Conservation (phyloP, 1,140 invertebrate species). For the Latrodectus geometricus region DNA sequence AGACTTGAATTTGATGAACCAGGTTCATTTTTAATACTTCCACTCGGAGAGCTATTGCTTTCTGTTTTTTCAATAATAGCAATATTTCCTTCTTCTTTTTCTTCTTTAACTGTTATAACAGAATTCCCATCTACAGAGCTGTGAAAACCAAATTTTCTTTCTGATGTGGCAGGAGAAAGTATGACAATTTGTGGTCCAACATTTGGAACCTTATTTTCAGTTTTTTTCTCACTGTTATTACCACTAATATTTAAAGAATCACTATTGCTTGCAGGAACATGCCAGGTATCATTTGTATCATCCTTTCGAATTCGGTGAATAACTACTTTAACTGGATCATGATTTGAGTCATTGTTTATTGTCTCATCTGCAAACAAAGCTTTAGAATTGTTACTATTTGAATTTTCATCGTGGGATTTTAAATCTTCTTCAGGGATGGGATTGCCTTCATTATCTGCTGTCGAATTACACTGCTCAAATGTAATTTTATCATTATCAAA, state of each 20-base stretch:
- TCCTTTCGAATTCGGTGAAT: constrained; percentile 52
- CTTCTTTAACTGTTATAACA: constrained; percentile 27
- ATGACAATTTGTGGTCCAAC: constrained; percentile 51
- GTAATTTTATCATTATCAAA: neutral
- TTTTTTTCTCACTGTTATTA: neutral
- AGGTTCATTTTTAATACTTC: neutral
- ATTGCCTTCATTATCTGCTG: too few species aligned
- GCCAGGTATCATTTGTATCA: constrained; percentile 51
- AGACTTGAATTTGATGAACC: neutral
- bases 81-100: neutral
- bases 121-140: constrained; percentile 17
- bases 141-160: constrained; percentile 29
- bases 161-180: constrained; percentile 34
- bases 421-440: neutral
- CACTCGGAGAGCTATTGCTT: neutral
- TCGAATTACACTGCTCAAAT: too few species aligned
- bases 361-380: too few species aligned
- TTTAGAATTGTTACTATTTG: too few species aligned
- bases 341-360: too few species aligned
- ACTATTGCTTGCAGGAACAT: constrained; percentile 36
- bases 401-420: neutral
- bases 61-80: constrained; percentile 5
- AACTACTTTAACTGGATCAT: constrained; percentile 55
- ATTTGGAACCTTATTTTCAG: constrained; percentile 34
- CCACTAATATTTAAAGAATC: neutral